Evolutionary conservation across 2,113 vertebrate species (phyloP), one percentile per base, ranked within the genome.

Genomic region (Symphodus melops): DNA sequence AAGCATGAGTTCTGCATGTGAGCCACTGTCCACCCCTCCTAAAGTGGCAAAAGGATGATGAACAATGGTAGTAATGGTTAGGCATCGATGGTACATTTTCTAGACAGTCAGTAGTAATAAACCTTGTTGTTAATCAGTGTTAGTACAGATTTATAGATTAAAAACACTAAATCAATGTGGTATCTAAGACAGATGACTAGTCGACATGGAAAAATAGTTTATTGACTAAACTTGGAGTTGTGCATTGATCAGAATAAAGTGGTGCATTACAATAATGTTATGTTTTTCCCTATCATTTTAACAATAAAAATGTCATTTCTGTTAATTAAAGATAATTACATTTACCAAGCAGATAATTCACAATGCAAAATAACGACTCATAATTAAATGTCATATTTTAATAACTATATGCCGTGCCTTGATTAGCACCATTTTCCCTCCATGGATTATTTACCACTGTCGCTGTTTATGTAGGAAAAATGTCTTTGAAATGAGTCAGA

Each of bases 11-110:
- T 49, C 95, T 95, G 16, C 98, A 99, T 11, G 98, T 94, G 44
- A 99, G 97, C 90, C 94, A 95, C 74, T 95, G 94, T 0, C 95
- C 94, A 1, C 95, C 96, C 48, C 98, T 95, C 94, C 98, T 99
- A 86, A 4, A 65, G 58, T 8, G n/a, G 79, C 25, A 13, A 60
- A 0, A 68, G 17, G 2, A 57, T 61, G 39, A 75, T 23, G 16
- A 53, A 59, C 66, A 68, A 54, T 12, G 16, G 21, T 54, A 19
- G 20, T 12, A 42, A 53, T 57, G 53, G 23, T 62, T 41, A 8
- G 11, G 48, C 19, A 52, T 10, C 33, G 44, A 44, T 10, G 53
- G 17, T 53, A 13, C 19, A 72, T 16, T 39, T 64, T 36, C n/a
- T 54, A n/a, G 19, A 61, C 62, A 23, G 9, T 59, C n/a, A 41